Conservation (phyloP, 2,888 invertebrate genomes). For the Spodoptera exigua region DNA sequence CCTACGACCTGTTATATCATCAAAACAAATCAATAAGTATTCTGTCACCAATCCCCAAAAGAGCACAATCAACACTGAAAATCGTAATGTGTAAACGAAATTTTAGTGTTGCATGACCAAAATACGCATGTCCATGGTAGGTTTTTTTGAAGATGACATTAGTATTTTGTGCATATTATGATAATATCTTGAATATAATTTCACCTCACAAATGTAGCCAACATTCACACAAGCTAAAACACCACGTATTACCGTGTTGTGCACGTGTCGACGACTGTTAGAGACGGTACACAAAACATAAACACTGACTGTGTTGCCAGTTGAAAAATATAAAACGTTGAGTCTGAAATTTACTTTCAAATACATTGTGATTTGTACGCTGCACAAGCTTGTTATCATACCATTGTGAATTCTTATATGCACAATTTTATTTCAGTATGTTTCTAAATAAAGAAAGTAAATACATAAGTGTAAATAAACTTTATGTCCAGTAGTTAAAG, state of each 20-base stretch:
- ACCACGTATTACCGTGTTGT: slow-evolving; percentile 58
- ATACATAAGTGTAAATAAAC: background rate
- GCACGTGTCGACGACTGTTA: slow-evolving; percentile 63
- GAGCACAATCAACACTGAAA: background rate
- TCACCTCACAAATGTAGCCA: slow-evolving; percentile 60
- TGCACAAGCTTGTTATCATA: too few species aligned
- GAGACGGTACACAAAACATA: slow-evolving; percentile 40
- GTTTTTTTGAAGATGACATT: slow-evolving; percentile 13
- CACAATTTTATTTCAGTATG: too few species aligned
- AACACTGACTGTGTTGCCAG: slow-evolving; percentile 34
- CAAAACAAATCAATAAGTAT: background rate
- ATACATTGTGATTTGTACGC: too few species aligned
- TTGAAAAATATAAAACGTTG: slow-evolving; percentile 31
- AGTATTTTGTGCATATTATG: slow-evolving; percentile 37
- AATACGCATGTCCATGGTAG: slow-evolving; percentile 39
- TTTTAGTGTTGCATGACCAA: slow-evolving; percentile 30
- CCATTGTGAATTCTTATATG: too few species aligned
- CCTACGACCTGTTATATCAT: background rate
- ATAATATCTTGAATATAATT: slow-evolving; percentile 34
- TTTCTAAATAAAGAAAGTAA: too few species aligned
- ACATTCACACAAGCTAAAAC: slow-evolving; percentile 71
- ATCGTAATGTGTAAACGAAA: slow-evolving; percentile 26
- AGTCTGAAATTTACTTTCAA: slow-evolving; percentile 55
- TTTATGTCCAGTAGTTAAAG: slow-evolving; percentile 26
- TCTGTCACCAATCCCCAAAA: too few species aligned